Conservation (phyloP, 2,888 invertebrate genomes). For the Capitulum mitella region DNA sequence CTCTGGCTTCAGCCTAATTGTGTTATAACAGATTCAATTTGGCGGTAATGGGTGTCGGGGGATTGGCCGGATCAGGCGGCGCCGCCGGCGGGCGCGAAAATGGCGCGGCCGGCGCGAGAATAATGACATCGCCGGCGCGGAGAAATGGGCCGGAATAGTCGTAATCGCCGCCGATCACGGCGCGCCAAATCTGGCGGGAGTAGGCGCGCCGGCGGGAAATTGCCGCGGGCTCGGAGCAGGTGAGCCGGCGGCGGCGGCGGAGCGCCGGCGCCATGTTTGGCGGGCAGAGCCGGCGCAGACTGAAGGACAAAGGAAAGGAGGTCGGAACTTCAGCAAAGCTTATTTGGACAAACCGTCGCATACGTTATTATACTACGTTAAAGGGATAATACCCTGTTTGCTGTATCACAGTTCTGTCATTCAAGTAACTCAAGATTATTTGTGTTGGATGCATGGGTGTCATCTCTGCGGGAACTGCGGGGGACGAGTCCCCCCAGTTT, state of each 20-base stretch:
- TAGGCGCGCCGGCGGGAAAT: background rate
- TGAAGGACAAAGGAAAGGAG: too few species aligned
- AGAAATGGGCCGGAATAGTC: slow-evolving; percentile 1
- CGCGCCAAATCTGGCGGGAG: slow-evolving; percentile 20
- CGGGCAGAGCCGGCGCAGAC: too few species aligned
- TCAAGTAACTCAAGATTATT: too few species aligned
- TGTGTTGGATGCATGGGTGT: too few species aligned
- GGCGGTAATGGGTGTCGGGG: background rate
- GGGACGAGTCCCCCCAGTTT: too few species aligned
- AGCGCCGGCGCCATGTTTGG: background rate
- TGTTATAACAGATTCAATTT: slow-evolving; percentile 21
- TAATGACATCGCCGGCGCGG: slow-evolving; percentile 13
- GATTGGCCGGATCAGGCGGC: background rate
- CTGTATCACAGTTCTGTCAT: too few species aligned
- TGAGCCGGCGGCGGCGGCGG: background rate
- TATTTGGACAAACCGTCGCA: too few species aligned
- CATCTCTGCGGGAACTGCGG: too few species aligned
- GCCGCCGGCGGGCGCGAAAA: background rate
- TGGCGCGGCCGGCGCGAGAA: background rate
- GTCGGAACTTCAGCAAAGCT: too few species aligned
- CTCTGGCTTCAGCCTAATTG: slow-evolving; percentile 18
- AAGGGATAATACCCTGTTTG: too few species aligned
- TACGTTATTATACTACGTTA: too few species aligned
- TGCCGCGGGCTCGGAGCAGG: background rate
- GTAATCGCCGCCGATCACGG: slow-evolving; percentile 17